Conservation (phyloP, 2,888 invertebrate species). For the Kuschelorhynchus macadamiae region DNA sequence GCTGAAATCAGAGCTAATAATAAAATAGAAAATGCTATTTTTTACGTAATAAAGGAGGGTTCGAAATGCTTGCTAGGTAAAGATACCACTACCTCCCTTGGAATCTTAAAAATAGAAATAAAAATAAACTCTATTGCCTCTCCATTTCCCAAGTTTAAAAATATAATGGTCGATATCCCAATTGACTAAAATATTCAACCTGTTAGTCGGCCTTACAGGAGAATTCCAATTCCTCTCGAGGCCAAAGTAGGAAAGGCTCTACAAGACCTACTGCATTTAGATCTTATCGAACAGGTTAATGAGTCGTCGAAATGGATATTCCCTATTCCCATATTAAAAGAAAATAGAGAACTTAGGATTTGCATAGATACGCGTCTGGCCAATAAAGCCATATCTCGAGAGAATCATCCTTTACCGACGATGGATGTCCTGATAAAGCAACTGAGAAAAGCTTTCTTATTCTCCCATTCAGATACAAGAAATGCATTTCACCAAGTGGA, state of each 20-base stretch:
- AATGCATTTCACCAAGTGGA: slow-evolving; percentile 46
- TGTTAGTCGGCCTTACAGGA: slow-evolving; percentile 58
- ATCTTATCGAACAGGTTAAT: slow-evolving; percentile 56
- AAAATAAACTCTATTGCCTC: no score
- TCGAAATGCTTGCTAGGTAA: background rate
- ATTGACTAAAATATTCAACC: slow-evolving; percentile 51
- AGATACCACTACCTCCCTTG: no score
- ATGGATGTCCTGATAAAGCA: slow-evolving; percentile 20
- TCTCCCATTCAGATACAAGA: slow-evolving; percentile 37
- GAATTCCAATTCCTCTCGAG: slow-evolving; percentile 59
- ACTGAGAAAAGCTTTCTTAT: slow-evolving; percentile 22
- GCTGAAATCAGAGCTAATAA: background rate
- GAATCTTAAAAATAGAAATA: no score
- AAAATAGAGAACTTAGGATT: slow-evolving; percentile 26
- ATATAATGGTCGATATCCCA: slow-evolving; percentile 3
- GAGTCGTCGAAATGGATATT: slow-evolving; percentile 47
- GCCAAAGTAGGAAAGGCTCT: slow-evolving; percentile 39
- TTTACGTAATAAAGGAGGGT: background rate
- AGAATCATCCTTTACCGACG: slow-evolving; percentile 38
- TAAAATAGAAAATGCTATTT: background rate
- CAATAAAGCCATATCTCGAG: slow-evolving; percentile 32
- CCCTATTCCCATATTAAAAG: slow-evolving; percentile 2
- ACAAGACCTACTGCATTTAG: slow-evolving; percentile 50
- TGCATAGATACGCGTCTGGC: slow-evolving; percentile 26
- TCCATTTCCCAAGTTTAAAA: slow-evolving; percentile 34